Evolutionary conservation across 2,888 invertebrate genomes (phyloP).

Genomic region (Baronia brevicornis): DNA sequence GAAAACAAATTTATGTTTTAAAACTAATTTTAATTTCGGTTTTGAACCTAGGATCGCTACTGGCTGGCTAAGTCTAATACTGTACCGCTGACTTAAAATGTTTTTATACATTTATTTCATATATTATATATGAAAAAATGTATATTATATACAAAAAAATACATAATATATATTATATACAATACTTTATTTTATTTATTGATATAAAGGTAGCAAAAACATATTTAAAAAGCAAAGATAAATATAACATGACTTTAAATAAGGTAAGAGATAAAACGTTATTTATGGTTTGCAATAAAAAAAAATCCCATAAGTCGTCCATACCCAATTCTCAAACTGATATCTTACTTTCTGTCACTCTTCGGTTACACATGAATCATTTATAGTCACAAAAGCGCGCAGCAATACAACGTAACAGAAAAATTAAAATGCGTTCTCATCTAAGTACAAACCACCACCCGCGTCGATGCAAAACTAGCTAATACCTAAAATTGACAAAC

Average conservation of each 20-base stretch:
- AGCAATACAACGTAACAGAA: constrained; percentile 26
- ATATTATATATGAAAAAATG: no score
- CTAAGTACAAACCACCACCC: constrained; percentile 50
- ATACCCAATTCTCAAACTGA: constrained; percentile 24
- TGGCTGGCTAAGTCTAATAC: no score
- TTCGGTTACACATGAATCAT: constrained; percentile 29
- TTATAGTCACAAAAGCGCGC: constrained; percentile 26
- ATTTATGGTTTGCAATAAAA: constrained; percentile 10
- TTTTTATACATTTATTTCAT: no score
- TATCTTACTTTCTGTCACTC: constrained; percentile 37
- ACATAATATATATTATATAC: no score
- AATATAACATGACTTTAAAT: constrained; percentile 15
- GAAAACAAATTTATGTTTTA: no score
- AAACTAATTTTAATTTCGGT: no score
- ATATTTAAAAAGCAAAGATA: constrained; percentile 12
- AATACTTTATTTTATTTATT: no score
- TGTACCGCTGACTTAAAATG: no score
- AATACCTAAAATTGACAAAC: constrained; percentile 7
- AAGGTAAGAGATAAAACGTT: constrained; percentile 13
- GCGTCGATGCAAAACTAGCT: constrained; percentile 33
- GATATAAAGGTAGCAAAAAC: no score
- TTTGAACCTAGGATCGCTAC: no score
- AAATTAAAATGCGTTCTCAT: constrained; percentile 38
- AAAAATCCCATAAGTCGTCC: constrained; percentile 12
- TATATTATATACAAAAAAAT: no score